phyloP scores from a whole-genome alignment of 2,797 vertebrate genomes.

The Sebastes itinus region DNA sequence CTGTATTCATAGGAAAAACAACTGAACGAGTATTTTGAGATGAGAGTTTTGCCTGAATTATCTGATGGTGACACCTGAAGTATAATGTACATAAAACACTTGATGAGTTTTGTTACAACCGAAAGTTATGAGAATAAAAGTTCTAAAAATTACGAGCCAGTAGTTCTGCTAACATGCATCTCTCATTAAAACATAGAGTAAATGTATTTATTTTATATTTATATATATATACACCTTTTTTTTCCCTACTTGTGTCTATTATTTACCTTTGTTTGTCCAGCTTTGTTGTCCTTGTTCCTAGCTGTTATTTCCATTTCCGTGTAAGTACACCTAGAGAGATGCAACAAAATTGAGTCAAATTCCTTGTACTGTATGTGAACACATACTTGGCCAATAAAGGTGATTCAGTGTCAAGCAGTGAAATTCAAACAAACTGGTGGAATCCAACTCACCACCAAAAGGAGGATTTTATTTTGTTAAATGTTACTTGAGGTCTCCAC shows the following conservation, averaged over 20 bases:
- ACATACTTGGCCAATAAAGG: too few relatives aligned
- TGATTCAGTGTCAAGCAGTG: neutral
- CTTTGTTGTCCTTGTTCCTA: too few relatives aligned
- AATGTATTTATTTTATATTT: too few relatives aligned
- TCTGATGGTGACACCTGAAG: conserved; percentile 1
- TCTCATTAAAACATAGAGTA: too few relatives aligned
- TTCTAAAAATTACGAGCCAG: neutral
- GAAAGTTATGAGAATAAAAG: conserved; percentile 53
- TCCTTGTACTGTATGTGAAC: too few relatives aligned
- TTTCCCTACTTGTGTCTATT: too few relatives aligned
- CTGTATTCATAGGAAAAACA: conserved; percentile 7
- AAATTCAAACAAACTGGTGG: neutral
- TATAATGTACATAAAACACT: conserved; percentile 47
- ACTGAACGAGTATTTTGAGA: conserved; percentile 2
- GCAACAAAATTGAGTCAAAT: too few relatives aligned
- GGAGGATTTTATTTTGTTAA: neutral
- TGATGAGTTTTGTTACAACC: conserved; percentile 41
- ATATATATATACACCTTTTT: too few relatives aligned
- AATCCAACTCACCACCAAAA: neutral
- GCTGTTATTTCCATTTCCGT: too few relatives aligned
- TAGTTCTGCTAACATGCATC: neutral
- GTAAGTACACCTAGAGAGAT: too few relatives aligned
- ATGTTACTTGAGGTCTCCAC: neutral
- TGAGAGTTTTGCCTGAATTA: conserved; percentile 6
- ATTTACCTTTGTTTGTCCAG: too few relatives aligned